These are phyloP conservation scores for Corbicula japonica DNA, from an alignment of 2,888 invertebrate genomes.

Conservation along the genomic window DNA sequence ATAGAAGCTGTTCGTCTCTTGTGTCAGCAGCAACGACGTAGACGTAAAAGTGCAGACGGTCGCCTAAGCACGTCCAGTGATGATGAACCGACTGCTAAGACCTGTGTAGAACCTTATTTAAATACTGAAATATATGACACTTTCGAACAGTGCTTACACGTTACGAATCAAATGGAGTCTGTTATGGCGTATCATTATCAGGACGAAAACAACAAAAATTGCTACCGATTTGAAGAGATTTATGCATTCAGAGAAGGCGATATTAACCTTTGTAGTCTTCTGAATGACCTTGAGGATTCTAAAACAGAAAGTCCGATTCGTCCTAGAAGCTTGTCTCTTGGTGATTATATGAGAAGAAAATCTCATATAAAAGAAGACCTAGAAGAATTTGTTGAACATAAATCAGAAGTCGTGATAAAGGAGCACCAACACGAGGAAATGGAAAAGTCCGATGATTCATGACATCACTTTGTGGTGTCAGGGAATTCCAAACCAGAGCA, in stretches of 20 bases:
- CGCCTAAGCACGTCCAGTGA: constrained; percentile 14
- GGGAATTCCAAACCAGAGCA: too few species aligned
- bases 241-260: constrained; percentile 58
- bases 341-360: constrained; percentile 6
- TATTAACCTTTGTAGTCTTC: constrained; percentile 16
- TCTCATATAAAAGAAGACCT: constrained; percentile 43
- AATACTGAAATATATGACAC: constrained; percentile 74
- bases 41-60: constrained; percentile 49
- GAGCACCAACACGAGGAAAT: constrained; percentile 30
- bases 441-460: too few species aligned
- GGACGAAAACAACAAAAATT: constrained; percentile 66
- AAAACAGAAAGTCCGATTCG: background rate
- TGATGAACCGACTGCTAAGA: constrained; percentile 4
- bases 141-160: constrained; percentile 80
- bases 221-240: constrained; percentile 72
- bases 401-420: constrained; percentile 39
- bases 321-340: constrained; percentile 17
- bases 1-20: constrained; percentile 7
- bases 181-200: constrained; percentile 80
- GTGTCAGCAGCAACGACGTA: background rate
- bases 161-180: constrained; percentile 81
- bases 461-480: too few species aligned
- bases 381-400: constrained; percentile 51
- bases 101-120: background rate
- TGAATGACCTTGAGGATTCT: background rate